These are phyloP conservation scores for Polymixis flavicincta DNA, from an alignment of 2,888 invertebrate species.

Conservation along the genomic window DNA sequence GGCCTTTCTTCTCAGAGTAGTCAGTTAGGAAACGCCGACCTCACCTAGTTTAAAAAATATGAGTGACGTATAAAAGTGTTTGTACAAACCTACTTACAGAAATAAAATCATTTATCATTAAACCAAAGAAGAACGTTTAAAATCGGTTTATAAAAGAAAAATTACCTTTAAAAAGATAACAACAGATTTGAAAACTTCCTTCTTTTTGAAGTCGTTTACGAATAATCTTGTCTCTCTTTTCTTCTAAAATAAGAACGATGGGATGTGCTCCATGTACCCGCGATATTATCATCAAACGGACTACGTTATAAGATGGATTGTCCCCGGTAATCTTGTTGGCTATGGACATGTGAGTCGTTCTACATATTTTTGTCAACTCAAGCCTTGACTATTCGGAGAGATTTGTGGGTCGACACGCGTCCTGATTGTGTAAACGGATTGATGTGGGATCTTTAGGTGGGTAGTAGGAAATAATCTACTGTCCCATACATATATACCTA, in stretches of 20 bases:
- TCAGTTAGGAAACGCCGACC: no score
- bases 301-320: slow-evolving; percentile 18
- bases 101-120: no score
- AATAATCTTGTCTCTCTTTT: background rate
- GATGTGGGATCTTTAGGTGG: background rate
- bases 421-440: slow-evolving; percentile 28
- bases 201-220: no score
- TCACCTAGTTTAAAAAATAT: no score
- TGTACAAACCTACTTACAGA: no score
- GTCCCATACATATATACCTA: background rate
- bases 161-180: no score
- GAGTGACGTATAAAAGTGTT: no score
- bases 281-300: background rate
- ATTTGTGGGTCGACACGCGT: background rate
- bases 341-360: slow-evolving; percentile 10
- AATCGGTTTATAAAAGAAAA: no score
- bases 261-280: background rate
- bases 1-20: no score
- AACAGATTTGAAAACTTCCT: no score
- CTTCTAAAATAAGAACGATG: slow-evolving; percentile 15
- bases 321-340: slow-evolving; percentile 10
- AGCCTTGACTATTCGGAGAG: background rate
- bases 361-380: slow-evolving; percentile 24
- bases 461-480: background rate
- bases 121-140: no score